These are phyloP conservation scores for Zootoca vivipara DNA, from an alignment of 2,113 vertebrate species.

Conservation along the genomic window DNA sequence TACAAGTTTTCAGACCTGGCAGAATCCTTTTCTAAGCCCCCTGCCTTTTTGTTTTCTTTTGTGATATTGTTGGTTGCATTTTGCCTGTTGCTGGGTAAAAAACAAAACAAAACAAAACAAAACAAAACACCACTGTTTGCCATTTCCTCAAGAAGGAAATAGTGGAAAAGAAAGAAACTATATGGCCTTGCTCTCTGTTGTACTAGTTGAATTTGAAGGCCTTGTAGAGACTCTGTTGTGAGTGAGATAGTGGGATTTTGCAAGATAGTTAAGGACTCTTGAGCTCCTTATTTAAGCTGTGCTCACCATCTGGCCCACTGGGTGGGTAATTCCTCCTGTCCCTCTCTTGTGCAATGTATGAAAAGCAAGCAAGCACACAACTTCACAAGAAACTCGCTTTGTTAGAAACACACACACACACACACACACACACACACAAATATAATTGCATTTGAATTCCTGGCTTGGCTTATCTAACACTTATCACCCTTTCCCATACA, in stretches of 20 bases:
- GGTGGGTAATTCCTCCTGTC: not conserved
- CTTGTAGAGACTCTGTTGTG: not conserved
- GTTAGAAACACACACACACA: conserved; percentile 30
- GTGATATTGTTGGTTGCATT: too few species aligned
- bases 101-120: not conserved
- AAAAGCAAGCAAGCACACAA: not conserved
- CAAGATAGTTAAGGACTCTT: not conserved
- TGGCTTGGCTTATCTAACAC: conserved; percentile 40
- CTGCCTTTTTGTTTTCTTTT: not conserved
- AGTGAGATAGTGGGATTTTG: not conserved
- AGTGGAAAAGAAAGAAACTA: too few species aligned
- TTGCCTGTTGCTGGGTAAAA: not conserved
- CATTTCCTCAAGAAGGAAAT: not conserved
- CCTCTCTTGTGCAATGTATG: not conserved
- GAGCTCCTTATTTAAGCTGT: not conserved
- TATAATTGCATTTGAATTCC: conserved; percentile 29
- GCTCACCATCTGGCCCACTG: not conserved
- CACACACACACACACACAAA: conserved; percentile 37
- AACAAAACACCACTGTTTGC: not conserved
- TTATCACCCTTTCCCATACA: conserved; percentile 38
- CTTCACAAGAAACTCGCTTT: not conserved
- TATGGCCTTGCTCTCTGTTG: not conserved
- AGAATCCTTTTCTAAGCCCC: not conserved
- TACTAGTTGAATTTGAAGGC: not conserved
- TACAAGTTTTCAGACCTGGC: not conserved